Conservation (phyloP, 2,113 vertebrate species). For the Chionomys nivalis region DNA sequence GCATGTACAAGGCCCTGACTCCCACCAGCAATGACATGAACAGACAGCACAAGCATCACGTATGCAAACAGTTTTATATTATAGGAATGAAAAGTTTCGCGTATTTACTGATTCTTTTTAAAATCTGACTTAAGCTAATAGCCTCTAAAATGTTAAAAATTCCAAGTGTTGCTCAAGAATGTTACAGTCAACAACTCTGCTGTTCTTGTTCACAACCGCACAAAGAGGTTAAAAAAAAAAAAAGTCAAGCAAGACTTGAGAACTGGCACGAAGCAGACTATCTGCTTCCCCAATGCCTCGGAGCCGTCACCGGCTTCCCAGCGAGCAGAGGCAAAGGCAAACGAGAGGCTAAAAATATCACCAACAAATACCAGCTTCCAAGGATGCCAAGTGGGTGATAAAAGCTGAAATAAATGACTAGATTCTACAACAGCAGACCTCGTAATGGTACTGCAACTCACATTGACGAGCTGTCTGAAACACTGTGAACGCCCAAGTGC, state of each 20-base stretch:
- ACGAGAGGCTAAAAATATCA: background rate
- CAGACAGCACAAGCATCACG: background rate
- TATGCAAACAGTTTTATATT: background rate
- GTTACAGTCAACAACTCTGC: background rate
- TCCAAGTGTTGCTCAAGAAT: background rate
- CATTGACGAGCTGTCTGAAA: background rate
- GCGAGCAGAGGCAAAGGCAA: background rate
- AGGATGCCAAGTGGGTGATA: background rate
- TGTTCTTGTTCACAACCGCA: background rate
- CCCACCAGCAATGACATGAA: background rate
- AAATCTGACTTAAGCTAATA: background rate
- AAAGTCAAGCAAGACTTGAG: background rate
- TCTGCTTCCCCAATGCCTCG: background rate
- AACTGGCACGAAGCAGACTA: background rate
- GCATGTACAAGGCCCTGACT: background rate
- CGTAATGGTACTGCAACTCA: background rate
- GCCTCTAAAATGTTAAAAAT: background rate
- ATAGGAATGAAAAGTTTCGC: background rate
- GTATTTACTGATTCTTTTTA: background rate
- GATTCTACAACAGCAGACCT: background rate
- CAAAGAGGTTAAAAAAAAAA: background rate
- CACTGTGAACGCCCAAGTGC: background rate
- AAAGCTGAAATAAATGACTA: slow-evolving; percentile 49
- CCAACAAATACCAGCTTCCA: slow-evolving; percentile 2
- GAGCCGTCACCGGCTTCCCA: background rate